Percentiles rank a stretch among this genome's conserved stretches.
These are phyloP conservation scores for Halesus radiatus DNA, from an alignment of 1,140 invertebrate genomes.

Conservation along the genomic window DNA sequence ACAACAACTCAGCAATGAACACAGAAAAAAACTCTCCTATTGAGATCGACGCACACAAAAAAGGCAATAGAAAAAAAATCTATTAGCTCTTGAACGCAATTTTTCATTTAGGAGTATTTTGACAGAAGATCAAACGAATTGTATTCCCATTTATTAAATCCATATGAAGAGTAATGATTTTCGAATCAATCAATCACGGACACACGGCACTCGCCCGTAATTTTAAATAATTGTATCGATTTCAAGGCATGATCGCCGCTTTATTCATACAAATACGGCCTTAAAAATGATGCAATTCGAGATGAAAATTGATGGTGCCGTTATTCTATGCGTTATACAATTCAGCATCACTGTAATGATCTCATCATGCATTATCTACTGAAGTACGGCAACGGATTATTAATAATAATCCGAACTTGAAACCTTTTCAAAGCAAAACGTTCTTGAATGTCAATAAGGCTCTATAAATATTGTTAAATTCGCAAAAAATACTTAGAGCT, in stretches of 20 bases:
- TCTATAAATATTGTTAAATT: too few relatives aligned
- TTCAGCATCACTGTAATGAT: slow-evolving; percentile 13
- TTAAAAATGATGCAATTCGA: slow-evolving; percentile 25
- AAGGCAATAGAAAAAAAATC: slow-evolving; percentile 10
- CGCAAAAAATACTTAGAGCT: too few relatives aligned
- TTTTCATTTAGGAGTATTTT: slow-evolving; percentile 29
- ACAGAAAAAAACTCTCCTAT: too few relatives aligned
- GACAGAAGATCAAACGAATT: slow-evolving; percentile 16
- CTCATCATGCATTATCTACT: slow-evolving; percentile 20
- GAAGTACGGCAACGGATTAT: background rate
- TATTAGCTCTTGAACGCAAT: slow-evolving; percentile 3
- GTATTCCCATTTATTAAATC: slow-evolving; percentile 30
- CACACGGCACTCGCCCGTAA: slow-evolving; percentile 7
- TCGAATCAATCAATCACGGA: slow-evolving; percentile 27
- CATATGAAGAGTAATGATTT: slow-evolving; percentile 30
- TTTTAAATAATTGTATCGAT: slow-evolving; percentile 32
- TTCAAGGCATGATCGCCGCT: slow-evolving; percentile 20
- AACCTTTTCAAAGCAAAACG: too few relatives aligned
- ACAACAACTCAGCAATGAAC: too few relatives aligned
- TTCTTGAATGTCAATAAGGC: too few relatives aligned
- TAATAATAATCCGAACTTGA: too few relatives aligned
- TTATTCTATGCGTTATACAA: slow-evolving; percentile 1
- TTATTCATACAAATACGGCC: slow-evolving; percentile 29
- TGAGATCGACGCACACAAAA: background rate
- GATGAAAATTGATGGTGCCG: slow-evolving; percentile 35